phyloP scores from a whole-genome alignment of 2,113 vertebrate species.

The Zosterops hypoxanthus region DNA sequence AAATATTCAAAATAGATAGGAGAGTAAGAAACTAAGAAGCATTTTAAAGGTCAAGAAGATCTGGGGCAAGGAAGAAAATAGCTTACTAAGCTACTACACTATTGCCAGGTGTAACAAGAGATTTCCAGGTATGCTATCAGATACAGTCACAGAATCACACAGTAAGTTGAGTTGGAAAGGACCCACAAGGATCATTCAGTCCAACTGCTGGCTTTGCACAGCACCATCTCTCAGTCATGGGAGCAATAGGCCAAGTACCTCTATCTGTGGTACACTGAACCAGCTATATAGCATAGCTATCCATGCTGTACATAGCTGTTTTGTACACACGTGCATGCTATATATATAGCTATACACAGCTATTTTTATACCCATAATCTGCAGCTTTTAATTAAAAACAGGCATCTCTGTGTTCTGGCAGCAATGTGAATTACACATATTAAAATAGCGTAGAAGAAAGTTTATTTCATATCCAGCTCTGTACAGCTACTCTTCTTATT shows the following conservation, averaged over 20 bases:
- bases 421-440: not conserved
- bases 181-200: not conserved
- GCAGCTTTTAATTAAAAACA: not conserved
- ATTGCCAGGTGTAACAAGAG: not conserved
- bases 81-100: not conserved
- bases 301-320: not conserved
- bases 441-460: not conserved
- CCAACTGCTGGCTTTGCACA: not conserved
- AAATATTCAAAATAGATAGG: not conserved
- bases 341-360: not conserved
- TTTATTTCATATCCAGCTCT: not conserved
- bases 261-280: not conserved
- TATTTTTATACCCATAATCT: not conserved
- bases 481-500: not conserved
- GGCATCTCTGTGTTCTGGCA: not conserved
- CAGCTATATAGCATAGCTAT: not conserved
- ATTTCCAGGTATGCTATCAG: not conserved
- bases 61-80: not conserved
- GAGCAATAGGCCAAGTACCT: not conserved
- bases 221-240: not conserved
- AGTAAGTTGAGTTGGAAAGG: not conserved
- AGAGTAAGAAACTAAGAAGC: not conserved
- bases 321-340: not conserved
- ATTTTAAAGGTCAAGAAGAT: not conserved
- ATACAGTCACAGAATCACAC: not conserved